Evolutionary conservation across 2,113 vertebrate species (phyloP).

Genomic region (Pavo muticus): DNA sequence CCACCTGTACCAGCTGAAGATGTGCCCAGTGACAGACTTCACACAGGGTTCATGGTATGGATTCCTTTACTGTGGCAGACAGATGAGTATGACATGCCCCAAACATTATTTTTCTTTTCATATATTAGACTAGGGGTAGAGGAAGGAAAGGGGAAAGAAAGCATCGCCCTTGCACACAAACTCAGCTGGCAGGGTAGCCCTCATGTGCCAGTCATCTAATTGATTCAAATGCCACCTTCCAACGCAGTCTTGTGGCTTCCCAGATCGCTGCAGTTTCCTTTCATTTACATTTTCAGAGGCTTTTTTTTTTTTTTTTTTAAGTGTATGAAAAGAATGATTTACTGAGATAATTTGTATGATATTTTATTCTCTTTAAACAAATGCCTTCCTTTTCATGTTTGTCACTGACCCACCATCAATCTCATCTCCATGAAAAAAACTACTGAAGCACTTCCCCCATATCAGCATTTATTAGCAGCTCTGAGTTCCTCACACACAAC

Average conservation of each 20-base stretch:
- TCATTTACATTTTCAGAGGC: constrained; percentile 34
- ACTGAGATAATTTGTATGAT: not conserved
- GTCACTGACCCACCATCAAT: constrained; percentile 49
- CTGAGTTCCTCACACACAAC: constrained; percentile 35
- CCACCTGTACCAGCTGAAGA: not conserved
- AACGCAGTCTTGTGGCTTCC: not conserved
- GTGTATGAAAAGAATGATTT: constrained; percentile 22
- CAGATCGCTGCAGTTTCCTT: not conserved
- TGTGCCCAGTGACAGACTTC: not conserved
- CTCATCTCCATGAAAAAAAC: constrained; percentile 54
- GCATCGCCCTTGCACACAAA: not conserved
- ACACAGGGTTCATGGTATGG: not conserved
- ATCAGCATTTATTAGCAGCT: constrained; percentile 66
- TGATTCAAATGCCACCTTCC: constrained; percentile 11
- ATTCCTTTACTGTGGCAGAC: not conserved
- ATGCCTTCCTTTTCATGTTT: constrained; percentile 60
- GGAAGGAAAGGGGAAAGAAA: not conserved
- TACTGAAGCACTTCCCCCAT: constrained; percentile 22
- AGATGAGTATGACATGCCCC: not conserved
- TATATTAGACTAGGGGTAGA: not conserved
- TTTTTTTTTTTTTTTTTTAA: constrained; percentile 5
- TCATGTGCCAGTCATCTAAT: not conserved
- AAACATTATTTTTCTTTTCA: not conserved
- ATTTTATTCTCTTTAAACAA: not conserved
- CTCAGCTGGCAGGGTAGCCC: not conserved